Percentiles rank a stretch among this genome's conserved stretches.
These are phyloP conservation scores for Drosophila nannoptera DNA, from an alignment of 1,140 invertebrate genomes.

Conservation along the genomic window DNA sequence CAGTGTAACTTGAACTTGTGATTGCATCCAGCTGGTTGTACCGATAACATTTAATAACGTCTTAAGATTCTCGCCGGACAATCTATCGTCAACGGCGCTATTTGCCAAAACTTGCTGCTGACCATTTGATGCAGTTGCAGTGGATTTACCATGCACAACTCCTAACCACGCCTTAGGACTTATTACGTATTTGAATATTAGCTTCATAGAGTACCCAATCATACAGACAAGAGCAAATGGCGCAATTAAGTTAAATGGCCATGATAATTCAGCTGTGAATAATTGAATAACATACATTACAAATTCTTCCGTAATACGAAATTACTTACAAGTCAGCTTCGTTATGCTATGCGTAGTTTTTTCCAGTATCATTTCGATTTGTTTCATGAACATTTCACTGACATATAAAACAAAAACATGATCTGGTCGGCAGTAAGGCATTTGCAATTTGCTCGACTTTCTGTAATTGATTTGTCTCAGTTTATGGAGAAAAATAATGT, in stretches of 20 bases:
- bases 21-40: not conserved
- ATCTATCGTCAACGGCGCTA: constrained; percentile 34
- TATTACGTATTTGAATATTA: constrained; percentile 67
- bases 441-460: constrained; percentile 52
- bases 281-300: not conserved
- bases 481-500: not conserved
- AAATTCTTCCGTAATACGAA: not conserved
- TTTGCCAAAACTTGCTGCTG: not conserved
- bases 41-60: constrained; percentile 60
- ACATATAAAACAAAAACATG: constrained; percentile 62
- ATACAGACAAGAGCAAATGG: constrained; percentile 45
- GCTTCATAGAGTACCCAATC: constrained; percentile 58
- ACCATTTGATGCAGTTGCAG: not conserved
- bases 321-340: constrained; percentile 43
- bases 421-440: constrained; percentile 61
- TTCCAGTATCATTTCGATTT: constrained; percentile 58
- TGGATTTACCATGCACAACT: constrained; percentile 18
- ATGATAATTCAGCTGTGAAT: constrained; percentile 41
- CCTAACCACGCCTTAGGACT: constrained; percentile 59
- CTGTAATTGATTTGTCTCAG: constrained; percentile 29
- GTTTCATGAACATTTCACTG: constrained; percentile 62
- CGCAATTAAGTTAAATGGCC: constrained; percentile 55
- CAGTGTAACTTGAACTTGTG: not conserved
- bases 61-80: constrained; percentile 75
- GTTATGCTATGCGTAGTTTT: constrained; percentile 43